phyloP scores from a whole-genome alignment of 2,888 invertebrate species.

The Mythimna ferrago region DNA sequence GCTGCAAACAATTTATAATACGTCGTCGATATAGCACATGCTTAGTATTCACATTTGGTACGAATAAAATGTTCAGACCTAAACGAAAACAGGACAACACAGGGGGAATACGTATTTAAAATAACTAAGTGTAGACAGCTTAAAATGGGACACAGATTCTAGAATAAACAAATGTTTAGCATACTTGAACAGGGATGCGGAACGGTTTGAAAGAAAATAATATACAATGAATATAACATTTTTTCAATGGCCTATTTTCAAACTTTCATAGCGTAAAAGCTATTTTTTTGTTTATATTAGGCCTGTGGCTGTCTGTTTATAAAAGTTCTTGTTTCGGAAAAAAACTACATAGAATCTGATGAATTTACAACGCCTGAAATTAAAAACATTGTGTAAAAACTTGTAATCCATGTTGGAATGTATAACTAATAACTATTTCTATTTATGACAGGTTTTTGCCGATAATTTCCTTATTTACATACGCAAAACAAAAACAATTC shows the following conservation, averaged over 20 bases:
- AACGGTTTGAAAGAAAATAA: conserved; percentile 6
- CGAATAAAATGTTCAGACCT: conserved; percentile 37
- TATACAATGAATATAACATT: conserved; percentile 6
- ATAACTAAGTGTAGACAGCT: conserved; percentile 52
- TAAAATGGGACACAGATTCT: conserved; percentile 49
- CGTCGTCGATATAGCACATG: conserved; percentile 32
- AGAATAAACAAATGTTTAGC: conserved; percentile 51
- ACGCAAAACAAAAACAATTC: conserved; percentile 37
- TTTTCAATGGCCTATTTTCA: conserved; percentile 4
- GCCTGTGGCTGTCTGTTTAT: conserved; percentile 25
- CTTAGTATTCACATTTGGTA: conserved; percentile 37
- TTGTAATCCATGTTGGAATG: neutral
- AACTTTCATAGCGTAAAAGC: conserved; percentile 9
- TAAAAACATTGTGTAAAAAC: neutral
- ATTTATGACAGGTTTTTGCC: conserved; percentile 1
- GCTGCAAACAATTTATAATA: conserved; percentile 21
- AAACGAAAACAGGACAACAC: conserved; percentile 54
- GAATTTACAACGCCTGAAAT: neutral
- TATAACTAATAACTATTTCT: no score
- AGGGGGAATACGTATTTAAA: conserved; percentile 44
- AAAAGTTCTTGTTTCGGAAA: neutral
- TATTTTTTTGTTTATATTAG: conserved; percentile 10
- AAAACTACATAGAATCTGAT: neutral
- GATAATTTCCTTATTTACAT: conserved; percentile 46
- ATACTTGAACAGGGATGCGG: conserved; percentile 39